phyloP scores from a whole-genome alignment of 2,113 vertebrate species.

The Carassius auratus region DNA sequence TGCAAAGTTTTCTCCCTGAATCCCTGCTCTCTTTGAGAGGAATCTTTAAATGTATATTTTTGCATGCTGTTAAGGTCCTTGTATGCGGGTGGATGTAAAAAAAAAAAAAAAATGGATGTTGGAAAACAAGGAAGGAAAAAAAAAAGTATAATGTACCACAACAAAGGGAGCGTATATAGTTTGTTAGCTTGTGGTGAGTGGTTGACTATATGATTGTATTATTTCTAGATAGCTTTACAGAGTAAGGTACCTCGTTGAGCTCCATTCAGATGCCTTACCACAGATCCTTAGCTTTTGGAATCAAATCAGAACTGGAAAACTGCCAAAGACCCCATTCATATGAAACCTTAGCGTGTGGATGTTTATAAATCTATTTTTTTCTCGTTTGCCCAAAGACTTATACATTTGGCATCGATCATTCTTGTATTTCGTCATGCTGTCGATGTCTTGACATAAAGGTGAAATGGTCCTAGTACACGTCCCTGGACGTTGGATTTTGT shows the following conservation, averaged over 20 bases:
- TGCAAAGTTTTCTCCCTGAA: conserved; percentile 54
- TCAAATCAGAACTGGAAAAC: conserved; percentile 53
- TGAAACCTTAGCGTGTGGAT: neutral
- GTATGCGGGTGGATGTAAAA: conserved; percentile 52
- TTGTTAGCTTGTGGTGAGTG: conserved; percentile 71
- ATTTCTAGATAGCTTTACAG: conserved; percentile 62
- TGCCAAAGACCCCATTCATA: conserved; percentile 60
- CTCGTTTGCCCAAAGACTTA: conserved; percentile 8
- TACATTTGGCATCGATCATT: neutral
- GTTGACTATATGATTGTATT: conserved; percentile 76
- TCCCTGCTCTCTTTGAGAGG: conserved; percentile 81
- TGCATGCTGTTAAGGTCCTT: conserved; percentile 69
- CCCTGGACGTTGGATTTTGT: neutral
- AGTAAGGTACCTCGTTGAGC: conserved; percentile 56
- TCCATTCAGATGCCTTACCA: conserved; percentile 59
- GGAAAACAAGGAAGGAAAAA: conserved; percentile 31
- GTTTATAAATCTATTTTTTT: conserved; percentile 11
- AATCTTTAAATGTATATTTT: conserved; percentile 62
- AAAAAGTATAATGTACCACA: conserved; percentile 59
- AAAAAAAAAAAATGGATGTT: conserved; percentile 34
- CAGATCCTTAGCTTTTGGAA: conserved; percentile 44
- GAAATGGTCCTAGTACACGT: neutral
- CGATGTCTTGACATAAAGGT: neutral
- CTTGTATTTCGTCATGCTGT: neutral
- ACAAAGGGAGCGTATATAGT: conserved; percentile 45